Evolutionary conservation across 2,797 vertebrate species (phyloP).

Genomic region (Coregonus sp.): DNA sequence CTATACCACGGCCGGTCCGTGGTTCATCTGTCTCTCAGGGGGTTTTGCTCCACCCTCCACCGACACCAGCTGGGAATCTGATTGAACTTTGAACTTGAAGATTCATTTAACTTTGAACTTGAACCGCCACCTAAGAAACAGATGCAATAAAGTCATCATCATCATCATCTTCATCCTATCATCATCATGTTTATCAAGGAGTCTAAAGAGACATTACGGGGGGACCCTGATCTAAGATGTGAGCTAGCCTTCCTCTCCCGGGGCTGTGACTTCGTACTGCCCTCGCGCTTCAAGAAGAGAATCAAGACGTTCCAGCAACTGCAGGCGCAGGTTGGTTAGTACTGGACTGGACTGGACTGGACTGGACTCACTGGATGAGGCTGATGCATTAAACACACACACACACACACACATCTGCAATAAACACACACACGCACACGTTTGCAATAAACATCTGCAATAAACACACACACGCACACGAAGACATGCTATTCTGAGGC

Average conservation of each 20-base stretch:
- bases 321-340: conserved; percentile 72
- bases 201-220: conserved; percentile 82
- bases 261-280: conserved; percentile 98
- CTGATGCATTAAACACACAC: not conserved
- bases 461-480: conserved; percentile 10
- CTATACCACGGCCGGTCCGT: not conserved
- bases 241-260: conserved; percentile 96
- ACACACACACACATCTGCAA: too few relatives aligned
- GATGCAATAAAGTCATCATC: not conserved
- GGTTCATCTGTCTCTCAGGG: not conserved
- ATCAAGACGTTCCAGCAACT: conserved; percentile 97
- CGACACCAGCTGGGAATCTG: not conserved
- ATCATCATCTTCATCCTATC: too few relatives aligned
- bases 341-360: conserved; percentile 76
- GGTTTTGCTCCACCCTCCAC: not conserved
- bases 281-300: conserved; percentile 97
- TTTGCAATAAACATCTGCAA: too few relatives aligned
- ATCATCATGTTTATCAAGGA: conserved; percentile 98
- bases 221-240: conserved; percentile 95
- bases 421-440: conserved; percentile 1
- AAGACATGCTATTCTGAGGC: conserved; percentile 88
- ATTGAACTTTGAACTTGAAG: too few relatives aligned
- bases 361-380: conserved; percentile 29
- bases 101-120: not conserved
- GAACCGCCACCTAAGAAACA: not conserved